phyloP scores from a whole-genome alignment of 2,888 invertebrate genomes.

The Rosalia funebris region DNA sequence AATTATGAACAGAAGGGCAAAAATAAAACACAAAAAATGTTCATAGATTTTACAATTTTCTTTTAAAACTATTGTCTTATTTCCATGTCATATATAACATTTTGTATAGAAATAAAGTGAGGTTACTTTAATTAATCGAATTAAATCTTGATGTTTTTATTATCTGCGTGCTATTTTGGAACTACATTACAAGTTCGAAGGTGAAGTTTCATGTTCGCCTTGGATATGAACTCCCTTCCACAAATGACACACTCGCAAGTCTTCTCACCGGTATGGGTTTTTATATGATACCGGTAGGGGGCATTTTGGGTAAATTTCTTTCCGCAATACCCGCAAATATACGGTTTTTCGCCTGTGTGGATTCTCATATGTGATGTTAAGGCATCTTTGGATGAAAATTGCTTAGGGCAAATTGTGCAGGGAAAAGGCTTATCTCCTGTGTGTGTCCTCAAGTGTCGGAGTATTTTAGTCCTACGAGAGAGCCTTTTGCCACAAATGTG shows the following conservation, averaged over 20 bases:
- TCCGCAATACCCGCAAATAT: conserved; percentile 51
- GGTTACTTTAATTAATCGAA: too few species aligned
- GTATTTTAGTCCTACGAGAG: conserved; percentile 53
- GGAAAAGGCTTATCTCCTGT: conserved; percentile 51
- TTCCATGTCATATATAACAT: too few species aligned
- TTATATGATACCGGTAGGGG: conserved; percentile 65
- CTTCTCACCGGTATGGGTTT: conserved; percentile 68
- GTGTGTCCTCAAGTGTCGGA: conserved; percentile 46
- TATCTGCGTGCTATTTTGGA: not conserved
- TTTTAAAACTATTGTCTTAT: too few species aligned
- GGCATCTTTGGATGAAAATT: conserved; percentile 63
- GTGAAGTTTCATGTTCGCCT: conserved; percentile 9
- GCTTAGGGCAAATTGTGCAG: conserved; percentile 39
- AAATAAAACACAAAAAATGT: too few species aligned
- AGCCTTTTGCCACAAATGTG: conserved; percentile 43
- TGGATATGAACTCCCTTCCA: conserved; percentile 65
- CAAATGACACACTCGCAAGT: conserved; percentile 67
- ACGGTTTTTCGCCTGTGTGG: conserved; percentile 60
- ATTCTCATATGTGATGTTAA: conserved; percentile 55
- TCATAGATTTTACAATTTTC: too few species aligned
- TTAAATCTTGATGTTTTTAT: too few species aligned
- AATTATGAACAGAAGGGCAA: too few species aligned
- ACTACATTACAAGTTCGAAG: conserved; percentile 10
- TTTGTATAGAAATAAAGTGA: too few species aligned
- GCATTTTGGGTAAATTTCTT: conserved; percentile 62